Percentiles rank a stretch among this genome's conserved stretches.
Conservation (phyloP, 2,797 vertebrate genomes). For the Heterohyrax brucei region DNA sequence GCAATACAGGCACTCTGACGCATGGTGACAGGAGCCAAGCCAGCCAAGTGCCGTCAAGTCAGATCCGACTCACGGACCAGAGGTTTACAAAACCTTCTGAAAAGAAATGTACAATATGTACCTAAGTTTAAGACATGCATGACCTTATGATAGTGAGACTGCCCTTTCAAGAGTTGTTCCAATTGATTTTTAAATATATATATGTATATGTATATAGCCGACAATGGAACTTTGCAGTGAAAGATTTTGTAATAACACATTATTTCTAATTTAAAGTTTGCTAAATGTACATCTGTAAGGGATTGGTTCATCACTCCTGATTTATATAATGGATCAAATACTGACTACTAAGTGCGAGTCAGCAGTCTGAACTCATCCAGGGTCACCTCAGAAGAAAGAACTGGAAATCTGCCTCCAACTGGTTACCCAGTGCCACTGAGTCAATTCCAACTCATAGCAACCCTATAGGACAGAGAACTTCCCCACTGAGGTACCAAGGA, state of each 20-base stretch:
- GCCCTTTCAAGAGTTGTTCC: constrained; percentile 11
- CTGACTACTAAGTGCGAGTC: neutral
- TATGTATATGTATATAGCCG: too few species aligned
- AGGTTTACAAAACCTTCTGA: neutral
- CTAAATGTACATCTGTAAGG: neutral
- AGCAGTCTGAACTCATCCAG: neutral
- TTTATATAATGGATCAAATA: neutral
- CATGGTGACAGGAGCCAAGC: neutral
- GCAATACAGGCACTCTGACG: neutral
- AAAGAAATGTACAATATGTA: neutral
- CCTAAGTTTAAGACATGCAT: neutral
- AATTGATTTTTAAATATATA: neutral
- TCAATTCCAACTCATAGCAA: too few species aligned
- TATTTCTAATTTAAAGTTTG: neutral
- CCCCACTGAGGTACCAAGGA: too few species aligned
- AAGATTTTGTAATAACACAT: neutral
- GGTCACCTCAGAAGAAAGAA: too few species aligned
- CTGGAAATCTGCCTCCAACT: neutral
- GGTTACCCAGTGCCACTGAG: too few species aligned
- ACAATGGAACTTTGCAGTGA: neutral
- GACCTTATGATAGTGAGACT: neutral
- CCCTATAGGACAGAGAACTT: too few species aligned
- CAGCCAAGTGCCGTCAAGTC: too few species aligned
- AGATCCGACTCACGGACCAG: too few species aligned
- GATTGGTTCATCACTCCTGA: too few species aligned